phyloP scores from a whole-genome alignment of 53 echinoderm and acorn worm genomes.

The Patiria pectinifera region DNA sequence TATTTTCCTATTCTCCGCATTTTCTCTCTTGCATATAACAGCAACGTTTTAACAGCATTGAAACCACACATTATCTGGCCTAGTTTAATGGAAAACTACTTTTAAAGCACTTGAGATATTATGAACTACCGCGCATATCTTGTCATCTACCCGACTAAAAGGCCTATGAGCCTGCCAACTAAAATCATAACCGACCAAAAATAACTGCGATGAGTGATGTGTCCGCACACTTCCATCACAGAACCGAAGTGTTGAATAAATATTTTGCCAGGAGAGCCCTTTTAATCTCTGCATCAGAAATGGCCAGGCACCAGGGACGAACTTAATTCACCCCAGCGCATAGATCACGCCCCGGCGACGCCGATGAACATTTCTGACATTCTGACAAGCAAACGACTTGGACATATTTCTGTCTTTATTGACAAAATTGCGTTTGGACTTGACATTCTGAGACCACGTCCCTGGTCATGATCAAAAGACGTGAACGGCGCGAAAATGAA shows the following conservation, averaged over 20 bases:
- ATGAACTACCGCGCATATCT: too few species aligned
- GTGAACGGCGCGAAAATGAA: too few species aligned
- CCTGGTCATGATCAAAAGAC: too few species aligned
- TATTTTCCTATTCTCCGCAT: too few species aligned
- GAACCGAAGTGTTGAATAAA: background rate
- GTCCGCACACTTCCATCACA: background rate
- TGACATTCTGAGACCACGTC: background rate
- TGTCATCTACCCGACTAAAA: background rate
- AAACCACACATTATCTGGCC: too few species aligned
- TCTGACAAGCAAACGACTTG: background rate
- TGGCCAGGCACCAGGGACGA: background rate
- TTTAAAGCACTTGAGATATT: too few species aligned
- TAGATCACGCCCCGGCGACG: background rate
- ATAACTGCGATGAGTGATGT: background rate
- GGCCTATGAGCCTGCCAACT: background rate
- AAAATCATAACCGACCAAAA: background rate
- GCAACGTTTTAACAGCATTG: too few species aligned
- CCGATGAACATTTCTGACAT: background rate
- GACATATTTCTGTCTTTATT: background rate
- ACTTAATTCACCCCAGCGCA: background rate
- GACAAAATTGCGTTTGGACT: background rate
- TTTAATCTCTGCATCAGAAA: background rate
- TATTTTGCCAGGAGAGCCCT: background rate
- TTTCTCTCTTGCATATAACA: too few species aligned
- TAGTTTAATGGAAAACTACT: too few species aligned